phyloP scores from a whole-genome alignment of 2,888 invertebrate species.

The Strigamia crassipes region DNA sequence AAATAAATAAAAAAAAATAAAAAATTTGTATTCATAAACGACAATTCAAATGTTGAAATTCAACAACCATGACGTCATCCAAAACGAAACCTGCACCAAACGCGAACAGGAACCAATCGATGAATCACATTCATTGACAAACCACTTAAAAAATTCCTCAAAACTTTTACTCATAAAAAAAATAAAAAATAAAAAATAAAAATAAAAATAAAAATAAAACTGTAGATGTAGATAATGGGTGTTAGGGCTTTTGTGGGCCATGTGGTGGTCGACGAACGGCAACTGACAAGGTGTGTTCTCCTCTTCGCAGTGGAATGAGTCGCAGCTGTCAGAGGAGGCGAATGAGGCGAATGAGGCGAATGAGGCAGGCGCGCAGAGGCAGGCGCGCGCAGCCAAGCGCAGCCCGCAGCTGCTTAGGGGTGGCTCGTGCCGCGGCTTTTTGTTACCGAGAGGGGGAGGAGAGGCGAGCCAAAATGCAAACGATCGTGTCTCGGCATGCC shows the following conservation, averaged over 20 bases:
- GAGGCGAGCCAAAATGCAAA: slow-evolving; percentile 24
- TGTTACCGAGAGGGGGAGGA: slow-evolving; percentile 22
- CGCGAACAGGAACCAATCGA: no score
- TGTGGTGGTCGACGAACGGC: slow-evolving; percentile 26
- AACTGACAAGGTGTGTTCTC: slow-evolving; percentile 15
- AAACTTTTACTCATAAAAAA: no score
- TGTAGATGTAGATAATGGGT: not conserved
- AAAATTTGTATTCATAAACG: no score
- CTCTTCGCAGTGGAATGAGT: not conserved
- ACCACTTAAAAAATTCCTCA: no score
- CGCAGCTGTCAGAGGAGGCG: not conserved
- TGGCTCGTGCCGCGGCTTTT: slow-evolving; percentile 26
- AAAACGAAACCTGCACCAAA: no score
- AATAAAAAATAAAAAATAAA: no score
- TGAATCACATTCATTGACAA: no score
- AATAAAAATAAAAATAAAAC: not conserved
- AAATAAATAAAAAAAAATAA: no score
- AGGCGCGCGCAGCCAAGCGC: slow-evolving; percentile 12
- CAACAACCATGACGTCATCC: no score
- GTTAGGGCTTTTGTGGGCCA: slow-evolving; percentile 2
- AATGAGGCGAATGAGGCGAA: no score
- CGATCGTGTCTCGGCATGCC: slow-evolving; percentile 26
- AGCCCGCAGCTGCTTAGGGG: slow-evolving; percentile 30
- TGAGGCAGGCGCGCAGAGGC: not conserved
- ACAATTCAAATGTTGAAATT: no score